phyloP scores from a whole-genome alignment of 2,888 invertebrate genomes.

The Watsonalla binaria region DNA sequence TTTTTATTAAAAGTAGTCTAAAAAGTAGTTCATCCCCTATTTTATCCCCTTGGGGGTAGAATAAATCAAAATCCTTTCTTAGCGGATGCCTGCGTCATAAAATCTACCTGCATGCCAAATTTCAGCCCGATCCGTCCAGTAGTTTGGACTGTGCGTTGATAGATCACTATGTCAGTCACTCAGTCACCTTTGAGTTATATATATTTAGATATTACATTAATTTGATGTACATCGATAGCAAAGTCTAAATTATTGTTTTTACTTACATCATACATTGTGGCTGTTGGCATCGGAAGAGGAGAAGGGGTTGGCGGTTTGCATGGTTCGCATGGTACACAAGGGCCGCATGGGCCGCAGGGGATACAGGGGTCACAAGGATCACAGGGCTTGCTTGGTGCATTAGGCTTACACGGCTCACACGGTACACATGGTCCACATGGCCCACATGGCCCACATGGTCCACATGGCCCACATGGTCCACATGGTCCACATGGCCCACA shows the following conservation, averaged over 20 bases:
- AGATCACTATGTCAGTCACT: too few species aligned
- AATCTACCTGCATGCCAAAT: too few species aligned
- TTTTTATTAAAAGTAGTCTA: too few species aligned
- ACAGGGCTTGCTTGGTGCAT: conserved; percentile 1
- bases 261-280: conserved; percentile 35
- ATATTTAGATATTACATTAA: too few species aligned
- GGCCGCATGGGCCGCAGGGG: conserved; percentile 6
- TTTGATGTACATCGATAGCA: too few species aligned
- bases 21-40: too few species aligned
- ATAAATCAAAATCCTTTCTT: too few species aligned
- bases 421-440: conserved; percentile 9
- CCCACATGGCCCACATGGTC: conserved; percentile 1
- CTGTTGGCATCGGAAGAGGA: not conserved
- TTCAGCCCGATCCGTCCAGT: too few species aligned
- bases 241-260: not conserved
- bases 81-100: too few species aligned
- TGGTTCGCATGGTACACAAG: conserved; percentile 7
- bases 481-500: conserved; percentile 1
- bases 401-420: conserved; percentile 8
- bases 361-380: conserved; percentile 9
- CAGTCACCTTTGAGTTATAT: too few species aligned
- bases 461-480: conserved; percentile 1
- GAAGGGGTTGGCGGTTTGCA: conserved; percentile 12
- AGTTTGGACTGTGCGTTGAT: too few species aligned
- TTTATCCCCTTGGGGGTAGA: too few species aligned